These are phyloP conservation scores for Apantesis nais DNA, from an alignment of 2,888 invertebrate species.

Conservation along the genomic window DNA sequence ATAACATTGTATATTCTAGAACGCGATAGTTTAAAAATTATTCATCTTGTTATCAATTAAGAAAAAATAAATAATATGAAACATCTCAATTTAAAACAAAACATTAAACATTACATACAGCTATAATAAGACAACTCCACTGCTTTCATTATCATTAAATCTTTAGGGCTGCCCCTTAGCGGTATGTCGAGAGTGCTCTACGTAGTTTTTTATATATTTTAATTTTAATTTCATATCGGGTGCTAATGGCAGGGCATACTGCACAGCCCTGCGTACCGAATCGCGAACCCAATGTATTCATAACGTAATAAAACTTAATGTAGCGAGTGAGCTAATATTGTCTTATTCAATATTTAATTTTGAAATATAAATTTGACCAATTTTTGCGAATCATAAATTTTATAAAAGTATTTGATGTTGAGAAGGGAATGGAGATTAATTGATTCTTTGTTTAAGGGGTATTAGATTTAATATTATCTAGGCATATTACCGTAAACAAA, in stretches of 20 bases:
- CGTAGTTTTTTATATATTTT: constrained; percentile 84
- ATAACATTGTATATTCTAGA: too few species aligned
- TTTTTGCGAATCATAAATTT: constrained; percentile 80
- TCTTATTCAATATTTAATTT: constrained; percentile 84
- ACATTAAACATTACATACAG: not conserved
- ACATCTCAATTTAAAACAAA: not conserved
- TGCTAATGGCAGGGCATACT: constrained; percentile 81
- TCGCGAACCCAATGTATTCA: constrained; percentile 82
- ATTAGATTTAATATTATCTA: constrained; percentile 18
- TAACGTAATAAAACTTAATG: constrained; percentile 83
- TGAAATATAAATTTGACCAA: constrained; percentile 72
- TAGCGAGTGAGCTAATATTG: constrained; percentile 85
- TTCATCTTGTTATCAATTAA: not conserved
- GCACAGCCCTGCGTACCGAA: constrained; percentile 84
- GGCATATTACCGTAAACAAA: constrained; percentile 7
- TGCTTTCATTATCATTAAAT: constrained; percentile 65
- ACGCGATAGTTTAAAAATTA: not conserved
- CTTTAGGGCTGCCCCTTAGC: constrained; percentile 83
- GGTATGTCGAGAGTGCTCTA: constrained; percentile 82
- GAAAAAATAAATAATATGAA: not conserved
- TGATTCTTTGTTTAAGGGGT: constrained; percentile 24
- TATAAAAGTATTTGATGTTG: constrained; percentile 55
- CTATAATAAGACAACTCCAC: constrained; percentile 54
- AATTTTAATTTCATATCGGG: constrained; percentile 86
- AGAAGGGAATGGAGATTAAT: constrained; percentile 38